Evolutionary conservation across 1,140 invertebrate genomes (phyloP).

Genomic region (Battus philenor): DNA sequence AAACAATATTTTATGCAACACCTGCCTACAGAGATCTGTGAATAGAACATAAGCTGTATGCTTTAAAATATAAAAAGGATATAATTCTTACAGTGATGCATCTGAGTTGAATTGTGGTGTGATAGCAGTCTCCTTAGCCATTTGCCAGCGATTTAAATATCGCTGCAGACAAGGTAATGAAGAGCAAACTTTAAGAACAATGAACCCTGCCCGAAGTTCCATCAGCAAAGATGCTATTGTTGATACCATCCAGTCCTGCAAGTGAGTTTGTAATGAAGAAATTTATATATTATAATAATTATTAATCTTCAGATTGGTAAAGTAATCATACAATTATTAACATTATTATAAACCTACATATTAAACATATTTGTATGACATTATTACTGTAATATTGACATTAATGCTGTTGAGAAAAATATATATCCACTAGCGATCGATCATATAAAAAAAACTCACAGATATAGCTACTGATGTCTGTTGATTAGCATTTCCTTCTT

Average conservation of each 20-base stretch:
- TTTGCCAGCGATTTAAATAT: constrained; percentile 83
- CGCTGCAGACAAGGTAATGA: constrained; percentile 85
- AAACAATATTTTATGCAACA: no score
- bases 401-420: no score
- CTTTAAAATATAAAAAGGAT: no score
- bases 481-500: constrained; percentile 47
- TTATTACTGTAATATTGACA: no score
- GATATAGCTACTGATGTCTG: constrained; percentile 37
- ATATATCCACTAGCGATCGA: no score
- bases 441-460: no score
- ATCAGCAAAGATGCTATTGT: constrained; percentile 77
- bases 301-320: no score
- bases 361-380: no score
- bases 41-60: no score
- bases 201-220: constrained; percentile 84
- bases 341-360: constrained; percentile 47
- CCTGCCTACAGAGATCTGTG: no score
- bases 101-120: constrained; percentile 86
- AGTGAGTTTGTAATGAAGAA: no score
- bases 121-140: constrained; percentile 81
- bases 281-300: no score
- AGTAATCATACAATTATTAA: neutral
- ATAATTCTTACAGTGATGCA: constrained; percentile 78
- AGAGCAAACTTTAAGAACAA: constrained; percentile 86
- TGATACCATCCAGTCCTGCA: constrained; percentile 65